These are phyloP conservation scores for Glossophaga mutica DNA, from an alignment of 2,797 vertebrate genomes.

Conservation along the genomic window DNA sequence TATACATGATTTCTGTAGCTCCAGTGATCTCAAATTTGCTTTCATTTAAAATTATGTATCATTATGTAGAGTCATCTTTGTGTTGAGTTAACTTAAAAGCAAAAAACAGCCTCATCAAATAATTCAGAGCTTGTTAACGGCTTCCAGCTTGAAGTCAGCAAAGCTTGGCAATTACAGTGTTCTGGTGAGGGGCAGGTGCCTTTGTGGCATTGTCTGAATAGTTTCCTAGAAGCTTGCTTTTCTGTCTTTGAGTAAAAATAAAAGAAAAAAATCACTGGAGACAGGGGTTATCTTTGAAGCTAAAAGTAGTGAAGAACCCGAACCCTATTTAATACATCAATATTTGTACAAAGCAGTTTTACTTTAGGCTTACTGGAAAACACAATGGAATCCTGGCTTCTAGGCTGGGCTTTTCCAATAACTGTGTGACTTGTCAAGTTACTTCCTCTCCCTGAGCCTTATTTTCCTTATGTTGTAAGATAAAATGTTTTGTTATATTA, in stretches of 20 bases:
- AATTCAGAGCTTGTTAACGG: not conserved
- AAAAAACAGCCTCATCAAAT: not conserved
- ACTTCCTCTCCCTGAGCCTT: not conserved
- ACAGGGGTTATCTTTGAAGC: not conserved
- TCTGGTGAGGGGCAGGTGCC: not conserved
- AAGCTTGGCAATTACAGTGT: not conserved
- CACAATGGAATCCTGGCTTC: not conserved
- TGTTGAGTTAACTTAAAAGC: conserved; percentile 51
- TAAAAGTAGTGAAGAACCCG: not conserved
- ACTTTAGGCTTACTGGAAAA: not conserved
- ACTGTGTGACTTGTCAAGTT: not conserved
- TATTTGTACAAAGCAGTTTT: not conserved
- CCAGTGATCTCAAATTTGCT: conserved; percentile 15
- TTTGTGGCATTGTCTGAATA: not conserved
- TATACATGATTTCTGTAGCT: not conserved
- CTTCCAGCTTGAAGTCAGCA: not conserved
- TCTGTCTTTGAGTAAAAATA: conserved; percentile 20
- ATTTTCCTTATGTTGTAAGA: not conserved
- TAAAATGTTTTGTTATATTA: not conserved
- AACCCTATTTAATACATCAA: not conserved
- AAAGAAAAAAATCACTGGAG: not conserved
- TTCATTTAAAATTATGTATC: conserved; percentile 45
- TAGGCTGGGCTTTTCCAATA: not conserved
- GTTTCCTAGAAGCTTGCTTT: not conserved
- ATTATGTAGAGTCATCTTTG: conserved; percentile 41